Conservation (phyloP, 2,888 invertebrate genomes). For the Apoda limacodes region DNA sequence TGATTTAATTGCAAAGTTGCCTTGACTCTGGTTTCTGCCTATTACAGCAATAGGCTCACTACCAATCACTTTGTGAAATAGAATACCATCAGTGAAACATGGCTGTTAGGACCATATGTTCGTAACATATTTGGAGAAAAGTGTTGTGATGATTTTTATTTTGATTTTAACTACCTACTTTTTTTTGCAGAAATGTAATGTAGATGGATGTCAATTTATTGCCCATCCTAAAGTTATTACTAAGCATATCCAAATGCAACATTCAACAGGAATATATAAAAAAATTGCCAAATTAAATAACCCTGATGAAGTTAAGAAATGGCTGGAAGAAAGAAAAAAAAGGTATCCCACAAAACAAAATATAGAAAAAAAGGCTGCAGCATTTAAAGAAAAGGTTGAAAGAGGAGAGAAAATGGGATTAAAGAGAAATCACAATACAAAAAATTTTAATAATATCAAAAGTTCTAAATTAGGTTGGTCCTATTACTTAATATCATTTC, state of each 20-base stretch:
- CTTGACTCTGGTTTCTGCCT: no score
- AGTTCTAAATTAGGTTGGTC: no score
- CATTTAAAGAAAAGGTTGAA: conserved; percentile 73
- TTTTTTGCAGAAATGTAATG: conserved; percentile 73
- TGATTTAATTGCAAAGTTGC: no score
- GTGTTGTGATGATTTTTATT: no score
- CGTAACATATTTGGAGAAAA: no score
- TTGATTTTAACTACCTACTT: not conserved
- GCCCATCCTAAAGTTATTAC: conserved; percentile 84
- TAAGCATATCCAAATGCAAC: conserved; percentile 86
- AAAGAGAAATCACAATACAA: no score
- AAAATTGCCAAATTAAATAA: conserved; percentile 80
- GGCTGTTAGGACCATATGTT: no score
- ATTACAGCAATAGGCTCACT: no score
- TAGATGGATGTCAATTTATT: conserved; percentile 83
- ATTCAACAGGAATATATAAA: conserved; percentile 84
- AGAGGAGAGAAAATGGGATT: conserved; percentile 80
- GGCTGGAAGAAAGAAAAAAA: conserved; percentile 85
- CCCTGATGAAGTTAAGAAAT: conserved; percentile 85
- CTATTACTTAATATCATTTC: no score
- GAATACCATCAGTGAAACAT: no score
- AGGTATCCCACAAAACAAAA: conserved; percentile 81
- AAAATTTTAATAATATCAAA: no score
- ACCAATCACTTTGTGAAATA: no score
- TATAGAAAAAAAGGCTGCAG: conserved; percentile 72